These are phyloP conservation scores for Craseonycteris thonglongyai DNA, from an alignment of 2,113 vertebrate genomes.

Conservation along the genomic window DNA sequence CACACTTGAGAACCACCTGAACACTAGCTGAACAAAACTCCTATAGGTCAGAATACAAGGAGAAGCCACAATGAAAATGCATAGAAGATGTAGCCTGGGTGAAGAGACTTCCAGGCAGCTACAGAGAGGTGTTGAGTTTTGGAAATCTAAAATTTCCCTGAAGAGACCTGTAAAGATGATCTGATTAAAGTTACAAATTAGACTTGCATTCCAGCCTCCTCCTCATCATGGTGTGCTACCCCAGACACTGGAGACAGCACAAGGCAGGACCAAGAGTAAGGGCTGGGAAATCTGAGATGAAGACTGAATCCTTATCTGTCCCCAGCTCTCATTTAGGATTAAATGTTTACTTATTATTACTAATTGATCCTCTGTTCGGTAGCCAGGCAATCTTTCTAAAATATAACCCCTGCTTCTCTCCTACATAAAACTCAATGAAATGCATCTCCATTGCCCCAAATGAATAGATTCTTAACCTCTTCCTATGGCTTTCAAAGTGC, in stretches of 20 bases:
- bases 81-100: background rate
- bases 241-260: background rate
- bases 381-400: background rate
- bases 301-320: background rate
- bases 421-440: background rate
- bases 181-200: background rate
- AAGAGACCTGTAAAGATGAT: background rate
- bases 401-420: background rate
- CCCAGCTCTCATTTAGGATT: background rate
- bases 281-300: background rate
- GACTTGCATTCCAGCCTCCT: background rate
- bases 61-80: background rate
- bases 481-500: background rate
- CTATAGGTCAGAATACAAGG: no score
- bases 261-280: background rate
- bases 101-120: background rate
- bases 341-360: background rate
- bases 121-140: background rate
- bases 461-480: background rate
- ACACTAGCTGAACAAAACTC: no score
- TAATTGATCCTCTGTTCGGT: background rate
- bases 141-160: background rate
- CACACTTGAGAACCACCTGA: no score
- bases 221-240: accelerated
- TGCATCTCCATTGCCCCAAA: background rate